Evolutionary conservation across 2,797 vertebrate species (phyloP).

Genomic region (Botia kubotai): DNA sequence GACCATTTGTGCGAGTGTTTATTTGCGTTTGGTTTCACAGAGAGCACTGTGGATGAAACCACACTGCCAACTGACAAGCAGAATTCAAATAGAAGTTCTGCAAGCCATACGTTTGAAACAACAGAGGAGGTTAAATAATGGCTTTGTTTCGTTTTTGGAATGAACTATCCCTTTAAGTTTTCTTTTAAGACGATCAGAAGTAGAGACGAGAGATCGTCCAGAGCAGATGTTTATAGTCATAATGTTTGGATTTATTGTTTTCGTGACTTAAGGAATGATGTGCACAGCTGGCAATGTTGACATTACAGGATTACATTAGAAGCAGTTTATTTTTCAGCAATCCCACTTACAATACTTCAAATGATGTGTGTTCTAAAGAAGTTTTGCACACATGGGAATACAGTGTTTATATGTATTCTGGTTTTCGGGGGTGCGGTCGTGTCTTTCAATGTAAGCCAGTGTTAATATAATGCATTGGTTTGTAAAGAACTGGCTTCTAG

Average conservation of each 20-base stretch:
- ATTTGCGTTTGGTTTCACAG: constrained; percentile 24
- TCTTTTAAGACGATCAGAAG: constrained; percentile 13
- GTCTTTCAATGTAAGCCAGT: constrained; percentile 13
- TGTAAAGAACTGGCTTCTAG: constrained; percentile 1
- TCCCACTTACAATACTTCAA: constrained; percentile 36
- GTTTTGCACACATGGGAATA: neutral
- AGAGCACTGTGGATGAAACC: constrained; percentile 15
- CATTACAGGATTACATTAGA: constrained; percentile 60
- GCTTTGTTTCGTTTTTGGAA: neutral
- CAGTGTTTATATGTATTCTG: constrained; percentile 6
- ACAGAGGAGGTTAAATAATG: neutral
- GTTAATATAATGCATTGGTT: neutral
- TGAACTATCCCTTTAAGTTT: neutral
- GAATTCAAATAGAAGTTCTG: neutral
- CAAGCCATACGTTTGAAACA: neutral
- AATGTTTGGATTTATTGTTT: constrained; percentile 72
- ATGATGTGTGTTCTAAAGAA: constrained; percentile 12
- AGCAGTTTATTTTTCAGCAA: constrained; percentile 29
- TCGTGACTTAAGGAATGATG: constrained; percentile 71
- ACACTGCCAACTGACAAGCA: neutral
- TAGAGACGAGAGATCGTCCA: constrained; percentile 18
- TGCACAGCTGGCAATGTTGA: constrained; percentile 73
- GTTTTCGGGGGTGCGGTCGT: constrained; percentile 7
- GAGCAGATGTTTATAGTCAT: constrained; percentile 74
- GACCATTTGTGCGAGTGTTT: constrained; percentile 15